Evolutionary conservation across 2,888 invertebrate species (phyloP), one percentile per base, ranked within the genome.

Genomic region (Agonopterix alstromeriana): DNA sequence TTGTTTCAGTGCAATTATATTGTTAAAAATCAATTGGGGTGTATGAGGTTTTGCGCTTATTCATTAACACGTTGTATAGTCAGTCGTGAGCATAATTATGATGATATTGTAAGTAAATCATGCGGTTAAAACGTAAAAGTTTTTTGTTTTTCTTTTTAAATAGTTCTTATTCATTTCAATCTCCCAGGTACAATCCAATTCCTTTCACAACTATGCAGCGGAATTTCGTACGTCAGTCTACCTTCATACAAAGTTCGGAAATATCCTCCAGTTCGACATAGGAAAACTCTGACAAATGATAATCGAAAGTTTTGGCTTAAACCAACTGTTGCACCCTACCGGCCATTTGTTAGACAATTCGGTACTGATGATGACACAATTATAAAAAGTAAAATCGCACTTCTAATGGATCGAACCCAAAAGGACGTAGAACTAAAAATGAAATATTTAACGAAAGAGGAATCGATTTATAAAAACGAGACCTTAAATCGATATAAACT

Each of bases 361-460:
- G 9, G 9, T 5, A 60, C 67, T 2, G 71, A 73, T 10, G 77
- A 79, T 51, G 82, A 82, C 46, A 43, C 47, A 0, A 73, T 66
- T 36, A 56, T 85, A 42, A 85, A 85, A 53, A 58, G 52, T 14
- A 84, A 84, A 65, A 81, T 85, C 36, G 49, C 67, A 0, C 60
- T 62, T 0, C 67, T 85, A 1, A 76, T 85, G 0, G 61, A 77
- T 36, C 81, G 83, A 61, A 80, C 80, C 0, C 47, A 83, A 11
- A 70, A 76, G 40, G 82, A 83, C 48, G 70, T 77, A 1, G 65
- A 72, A 27, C 64, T 55, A 12, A 81, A 73, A 61, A 64, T 84
- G 10, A 55, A 65, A 45, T 58, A 61, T 0, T 53, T 82, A 8
- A 54, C 73, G 0, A 0, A 27, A 27, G 27, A 27, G 7, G 27